Evolutionary conservation across 2,888 invertebrate species (phyloP), one percentile per base, ranked within the genome.

Genomic region (Drosophila mercatorum): DNA sequence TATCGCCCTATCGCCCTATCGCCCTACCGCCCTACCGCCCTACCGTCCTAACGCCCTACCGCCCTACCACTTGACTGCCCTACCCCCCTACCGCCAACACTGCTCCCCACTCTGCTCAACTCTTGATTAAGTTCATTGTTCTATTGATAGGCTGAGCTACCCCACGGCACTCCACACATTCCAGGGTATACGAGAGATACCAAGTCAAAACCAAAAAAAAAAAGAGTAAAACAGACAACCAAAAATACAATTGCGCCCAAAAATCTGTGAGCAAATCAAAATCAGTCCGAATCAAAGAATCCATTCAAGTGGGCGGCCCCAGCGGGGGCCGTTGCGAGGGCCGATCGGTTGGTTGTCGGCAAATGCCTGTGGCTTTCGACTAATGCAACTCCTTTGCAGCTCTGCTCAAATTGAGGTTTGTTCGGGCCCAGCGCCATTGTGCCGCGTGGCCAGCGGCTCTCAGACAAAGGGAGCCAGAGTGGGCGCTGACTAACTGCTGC

Each of bases 351-450:
- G 51, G 51, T 51, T 51, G 3, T 22, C 11, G 17, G 36, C 14
- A 58, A 58, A 51, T 22, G 51, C 51, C 51, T 51, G 51, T 4
- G 51, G 51, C 28, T 28, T 11, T 51, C 49, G 49, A 34, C 49
- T 51, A 51, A 51, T 51, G 34, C 49, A 34, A 34, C 49, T 51
- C 17, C 58, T 22, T 63, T 34, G 31, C 34, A 17, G 26, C 46
- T 12, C 28, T 10, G 53, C 68, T 47, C 68, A 76, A 76, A 40
- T 69, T 69, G 76, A 63, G 69, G 76, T 69, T 76, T 73, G 76
- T 70, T 69, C 73, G 47, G 69, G 60, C 70, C 70, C 51, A 46
- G 38, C 62, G 60, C 36, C 58, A 53, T 77, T 77, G 76, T 77
- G 74, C 36, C 31, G 34, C 49, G 10, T 51, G 51, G 51, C 34